Evolutionary conservation across 2,888 invertebrate species (phyloP).

Genomic region (Hetaerina titia): DNA sequence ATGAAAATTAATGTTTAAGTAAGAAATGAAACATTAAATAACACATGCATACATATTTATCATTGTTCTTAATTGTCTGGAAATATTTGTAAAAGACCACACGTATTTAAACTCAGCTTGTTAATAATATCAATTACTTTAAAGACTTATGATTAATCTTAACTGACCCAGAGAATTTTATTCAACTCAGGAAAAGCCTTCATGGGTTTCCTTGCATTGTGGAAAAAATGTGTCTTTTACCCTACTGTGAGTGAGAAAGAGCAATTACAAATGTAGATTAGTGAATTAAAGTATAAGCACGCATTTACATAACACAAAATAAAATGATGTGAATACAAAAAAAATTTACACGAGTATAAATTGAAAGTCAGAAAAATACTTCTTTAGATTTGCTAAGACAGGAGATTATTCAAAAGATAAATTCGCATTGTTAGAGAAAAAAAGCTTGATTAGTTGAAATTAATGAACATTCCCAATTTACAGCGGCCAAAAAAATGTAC

Average conservation of each 20-base stretch:
- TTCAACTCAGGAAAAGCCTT: conserved; percentile 68
- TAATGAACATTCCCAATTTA: conserved; percentile 48
- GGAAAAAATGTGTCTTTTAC: neutral
- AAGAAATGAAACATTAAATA: neutral
- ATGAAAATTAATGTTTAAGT: too few relatives aligned
- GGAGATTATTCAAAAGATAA: conserved; percentile 17
- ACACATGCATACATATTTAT: neutral
- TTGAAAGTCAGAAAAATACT: conserved; percentile 70
- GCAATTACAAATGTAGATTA: conserved; percentile 68
- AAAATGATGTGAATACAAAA: conserved; percentile 69
- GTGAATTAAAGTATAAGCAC: conserved; percentile 66
- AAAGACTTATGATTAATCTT: neutral
- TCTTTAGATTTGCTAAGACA: neutral
- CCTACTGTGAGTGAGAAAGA: conserved; percentile 68
- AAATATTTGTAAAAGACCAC: neutral
- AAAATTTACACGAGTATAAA: conserved; percentile 70
- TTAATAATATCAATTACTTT: neutral
- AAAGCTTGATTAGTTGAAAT: conserved; percentile 63
- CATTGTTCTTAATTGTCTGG: neutral
- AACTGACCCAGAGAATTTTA: neutral
- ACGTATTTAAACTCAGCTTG: neutral
- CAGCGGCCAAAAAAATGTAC: conserved; percentile 53
- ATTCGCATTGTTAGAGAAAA: neutral
- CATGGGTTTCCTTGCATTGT: conserved; percentile 50
- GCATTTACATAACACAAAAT: conserved; percentile 72